Evolutionary conservation across 2,113 vertebrate species (phyloP).

Genomic region (Pelvicachromis taeniatus): DNA sequence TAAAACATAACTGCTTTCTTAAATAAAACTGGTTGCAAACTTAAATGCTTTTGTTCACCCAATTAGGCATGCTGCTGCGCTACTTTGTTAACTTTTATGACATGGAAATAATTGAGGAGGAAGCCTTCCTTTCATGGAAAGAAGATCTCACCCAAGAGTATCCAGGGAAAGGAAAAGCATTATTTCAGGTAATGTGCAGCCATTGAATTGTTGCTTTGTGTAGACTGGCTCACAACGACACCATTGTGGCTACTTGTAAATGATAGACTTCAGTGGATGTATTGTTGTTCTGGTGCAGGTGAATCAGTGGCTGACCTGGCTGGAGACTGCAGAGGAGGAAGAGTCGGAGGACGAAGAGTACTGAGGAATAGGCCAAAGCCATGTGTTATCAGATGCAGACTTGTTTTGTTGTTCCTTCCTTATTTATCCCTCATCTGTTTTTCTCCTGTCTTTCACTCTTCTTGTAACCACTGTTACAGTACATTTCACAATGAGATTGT

Average conservation of each 20-base stretch:
- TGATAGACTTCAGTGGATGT: not conserved
- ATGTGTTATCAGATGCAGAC: slow-evolving; percentile 85
- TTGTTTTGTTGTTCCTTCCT: not conserved
- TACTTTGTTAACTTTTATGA: slow-evolving; percentile 98
- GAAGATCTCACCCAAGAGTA: slow-evolving; percentile 98
- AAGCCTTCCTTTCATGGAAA: slow-evolving; percentile 98
- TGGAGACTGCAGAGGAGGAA: slow-evolving; percentile 98
- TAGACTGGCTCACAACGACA: not conserved
- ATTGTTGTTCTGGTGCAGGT: slow-evolving; percentile 74
- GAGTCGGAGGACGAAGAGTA: slow-evolving; percentile 98
- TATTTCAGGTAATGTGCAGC: slow-evolving; percentile 87
- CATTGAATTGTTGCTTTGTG: not conserved
- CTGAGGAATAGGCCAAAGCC: slow-evolving; percentile 89
- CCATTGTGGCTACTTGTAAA: not conserved
- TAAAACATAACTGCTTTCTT: not conserved
- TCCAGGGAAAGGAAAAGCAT: slow-evolving; percentile 98
- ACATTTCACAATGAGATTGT: slow-evolving; percentile 78
- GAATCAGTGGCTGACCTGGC: slow-evolving; percentile 98
- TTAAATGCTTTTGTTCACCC: not conserved
- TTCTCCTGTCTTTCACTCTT: not conserved
- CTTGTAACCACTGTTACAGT: slow-evolving; percentile 83
- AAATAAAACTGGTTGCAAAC: not conserved
- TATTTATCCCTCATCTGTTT: not conserved
- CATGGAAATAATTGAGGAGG: slow-evolving; percentile 99
- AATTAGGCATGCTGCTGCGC: slow-evolving; percentile 93